These are phyloP conservation scores for Acheta domesticus DNA, from an alignment of 2,888 invertebrate species.

Conservation along the genomic window DNA sequence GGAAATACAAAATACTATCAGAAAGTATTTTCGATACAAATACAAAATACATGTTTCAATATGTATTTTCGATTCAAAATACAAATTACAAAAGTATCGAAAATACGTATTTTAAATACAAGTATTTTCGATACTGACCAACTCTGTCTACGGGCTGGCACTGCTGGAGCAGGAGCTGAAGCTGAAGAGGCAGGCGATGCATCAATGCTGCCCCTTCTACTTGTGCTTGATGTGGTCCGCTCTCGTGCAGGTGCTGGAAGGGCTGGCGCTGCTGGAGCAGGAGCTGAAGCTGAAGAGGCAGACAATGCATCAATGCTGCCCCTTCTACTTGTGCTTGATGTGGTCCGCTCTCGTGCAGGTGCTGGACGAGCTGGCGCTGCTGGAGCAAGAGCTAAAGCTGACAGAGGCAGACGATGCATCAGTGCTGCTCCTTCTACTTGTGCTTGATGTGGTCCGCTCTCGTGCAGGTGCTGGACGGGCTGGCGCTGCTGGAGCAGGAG, in stretches of 20 bases:
- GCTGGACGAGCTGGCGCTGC: conserved; percentile 70
- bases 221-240: too few relatives aligned
- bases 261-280: conserved; percentile 69
- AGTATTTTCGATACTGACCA: too few relatives aligned
- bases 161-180: conserved; percentile 66
- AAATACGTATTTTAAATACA: too few relatives aligned
- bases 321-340: too few relatives aligned
- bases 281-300: conserved; percentile 69
- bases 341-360: conserved; percentile 43
- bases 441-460: neutral
- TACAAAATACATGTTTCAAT: too few relatives aligned
- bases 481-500: conserved; percentile 69
- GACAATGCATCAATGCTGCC: too few relatives aligned
- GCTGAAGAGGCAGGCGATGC: conserved; percentile 70
- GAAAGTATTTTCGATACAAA: too few relatives aligned
- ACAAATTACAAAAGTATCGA: too few relatives aligned
- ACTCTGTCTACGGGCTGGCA: conserved; percentile 76
- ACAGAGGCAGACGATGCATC: conserved; percentile 72
- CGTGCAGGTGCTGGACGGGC: conserved; percentile 61
- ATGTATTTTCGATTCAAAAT: too few relatives aligned
- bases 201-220: conserved; percentile 45
- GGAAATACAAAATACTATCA: too few relatives aligned
- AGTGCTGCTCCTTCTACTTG: conserved; percentile 50
- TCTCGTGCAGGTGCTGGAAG: conserved; percentile 57
- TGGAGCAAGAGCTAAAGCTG: conserved; percentile 67